These are phyloP conservation scores for Epiperipatus broadwayi DNA, from an alignment of 2,888 invertebrate genomes.

Conservation along the genomic window DNA sequence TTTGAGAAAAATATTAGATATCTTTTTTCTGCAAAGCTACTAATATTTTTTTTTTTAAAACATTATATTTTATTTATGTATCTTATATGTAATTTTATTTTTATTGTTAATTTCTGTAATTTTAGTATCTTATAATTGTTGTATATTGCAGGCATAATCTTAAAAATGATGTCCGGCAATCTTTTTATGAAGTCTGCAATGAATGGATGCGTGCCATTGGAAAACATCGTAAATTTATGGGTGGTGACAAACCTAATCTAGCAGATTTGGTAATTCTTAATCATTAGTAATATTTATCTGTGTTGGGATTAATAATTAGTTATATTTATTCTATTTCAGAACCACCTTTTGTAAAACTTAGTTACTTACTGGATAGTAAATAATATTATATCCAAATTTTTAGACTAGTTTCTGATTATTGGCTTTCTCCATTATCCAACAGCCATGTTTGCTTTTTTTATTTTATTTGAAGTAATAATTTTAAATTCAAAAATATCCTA, in stretches of 20 bases:
- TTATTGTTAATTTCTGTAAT: too few relatives aligned
- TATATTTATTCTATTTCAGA: background rate
- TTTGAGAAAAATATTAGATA: constrained; percentile 7
- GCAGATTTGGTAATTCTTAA: constrained; percentile 48
- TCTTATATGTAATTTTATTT: too few relatives aligned
- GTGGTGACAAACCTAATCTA: constrained; percentile 65
- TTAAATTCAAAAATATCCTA: too few relatives aligned
- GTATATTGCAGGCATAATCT: constrained; percentile 46
- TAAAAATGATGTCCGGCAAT: constrained; percentile 65
- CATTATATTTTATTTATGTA: too few relatives aligned
- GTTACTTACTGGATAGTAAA: background rate
- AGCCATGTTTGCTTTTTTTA: too few relatives aligned
- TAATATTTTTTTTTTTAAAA: constrained; percentile 7
- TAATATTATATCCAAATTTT: constrained; percentile 7
- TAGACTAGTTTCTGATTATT: too few relatives aligned
- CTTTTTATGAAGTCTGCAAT: constrained; percentile 71
- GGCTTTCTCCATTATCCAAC: too few relatives aligned
- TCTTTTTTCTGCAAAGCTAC: background rate
- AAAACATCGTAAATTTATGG: constrained; percentile 51
- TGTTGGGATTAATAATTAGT: too few relatives aligned
- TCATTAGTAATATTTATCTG: background rate
- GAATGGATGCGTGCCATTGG: constrained; percentile 51
- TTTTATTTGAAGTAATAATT: too few relatives aligned
- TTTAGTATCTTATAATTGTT: constrained; percentile 10
- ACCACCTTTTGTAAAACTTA: background rate